Base-by-base conservation (phyloP, 2,888 invertebrate species). In the Diplolepis rosae region DNA sequence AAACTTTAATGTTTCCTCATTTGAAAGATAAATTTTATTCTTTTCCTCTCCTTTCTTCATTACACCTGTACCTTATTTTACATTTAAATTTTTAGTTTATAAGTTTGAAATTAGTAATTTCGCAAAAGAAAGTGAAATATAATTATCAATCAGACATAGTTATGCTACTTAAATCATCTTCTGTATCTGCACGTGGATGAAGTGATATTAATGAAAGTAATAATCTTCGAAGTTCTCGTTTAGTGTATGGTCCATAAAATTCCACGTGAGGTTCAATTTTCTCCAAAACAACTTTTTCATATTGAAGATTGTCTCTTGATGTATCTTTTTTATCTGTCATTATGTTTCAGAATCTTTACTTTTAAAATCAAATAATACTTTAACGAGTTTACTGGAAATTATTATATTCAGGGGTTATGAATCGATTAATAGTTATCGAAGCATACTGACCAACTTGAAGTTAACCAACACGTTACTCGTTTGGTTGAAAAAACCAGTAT, bases 231-330 rank as follows among this genome's bases (percentile, higher is more conserved):
- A 73, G 27, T 18, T 68, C 66, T 9, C 56, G 39, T 50, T 73
- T 75, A 13, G 72, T 71, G 66, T 71, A 73, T 4, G 68, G 52
- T 51, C 72, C 74, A 9, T 50, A 32, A 18, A 75, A 32, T 28
- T 42, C 35, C 0, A 73, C 73, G 2, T 52, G 73, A 22, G 50
- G 32, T 4, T 65, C 70, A n/a, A 39, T 54, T 39, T 75, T 75
- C 39, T 75, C 45, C 22, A 75, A 42, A 22, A 71, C 42, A 1
- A 71, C 71, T 39, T 68, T 69, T 9, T 66, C 72, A 1, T 30
- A 22, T 5, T n/a, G 28, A 2, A 32, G 9, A 32, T 56, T 65
- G 30, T 22, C 42, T 54, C 32, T 28, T 32, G 7, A 22, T 32
- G 18, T 54, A 18, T 11, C 6, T 18, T 22, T 32, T 32, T 32